These are phyloP conservation scores for Tympanoctomys barrerae DNA, from an alignment of 2,797 vertebrate species.

Conservation along the genomic window DNA sequence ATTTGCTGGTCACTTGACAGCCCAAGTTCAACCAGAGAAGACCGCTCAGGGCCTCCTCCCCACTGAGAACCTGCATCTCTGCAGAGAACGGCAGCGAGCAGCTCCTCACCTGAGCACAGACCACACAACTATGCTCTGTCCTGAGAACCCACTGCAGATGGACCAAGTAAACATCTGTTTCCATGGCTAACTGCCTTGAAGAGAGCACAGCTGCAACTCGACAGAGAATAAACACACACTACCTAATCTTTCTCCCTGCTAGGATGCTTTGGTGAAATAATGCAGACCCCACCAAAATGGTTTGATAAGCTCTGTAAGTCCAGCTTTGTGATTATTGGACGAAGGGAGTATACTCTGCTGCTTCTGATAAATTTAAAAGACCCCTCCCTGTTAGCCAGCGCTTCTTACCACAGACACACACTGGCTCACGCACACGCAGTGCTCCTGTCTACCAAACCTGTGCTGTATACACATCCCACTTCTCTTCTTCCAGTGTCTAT, in stretches of 20 bases:
- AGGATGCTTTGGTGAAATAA: constrained; percentile 89
- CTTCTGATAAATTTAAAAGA: constrained; percentile 84
- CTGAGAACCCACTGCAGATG: constrained; percentile 45
- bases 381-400: constrained; percentile 74
- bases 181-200: constrained; percentile 77
- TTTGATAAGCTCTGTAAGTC: constrained; percentile 88
- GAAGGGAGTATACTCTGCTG: constrained; percentile 82
- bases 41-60: background rate
- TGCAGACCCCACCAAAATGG: constrained; percentile 84
- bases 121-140: background rate
- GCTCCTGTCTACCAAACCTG: background rate
- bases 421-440: background rate
- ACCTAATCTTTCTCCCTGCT: constrained; percentile 87
- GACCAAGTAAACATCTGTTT: constrained; percentile 82
- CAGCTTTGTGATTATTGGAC: constrained; percentile 88
- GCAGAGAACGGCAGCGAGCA: rapidly evolving
- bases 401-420: background rate
- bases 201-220: constrained; percentile 83
- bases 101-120: constrained; percentile 15
- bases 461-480: rapidly evolving
- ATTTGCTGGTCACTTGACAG: background rate
- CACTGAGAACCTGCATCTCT: background rate
- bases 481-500: background rate
- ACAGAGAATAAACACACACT: constrained; percentile 86
- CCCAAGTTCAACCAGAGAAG: background rate